Percentiles rank a stretch among this genome's conserved stretches.
Evolutionary conservation across 2,888 invertebrate species (phyloP).

Genomic region (Crepidodera aurea): DNA sequence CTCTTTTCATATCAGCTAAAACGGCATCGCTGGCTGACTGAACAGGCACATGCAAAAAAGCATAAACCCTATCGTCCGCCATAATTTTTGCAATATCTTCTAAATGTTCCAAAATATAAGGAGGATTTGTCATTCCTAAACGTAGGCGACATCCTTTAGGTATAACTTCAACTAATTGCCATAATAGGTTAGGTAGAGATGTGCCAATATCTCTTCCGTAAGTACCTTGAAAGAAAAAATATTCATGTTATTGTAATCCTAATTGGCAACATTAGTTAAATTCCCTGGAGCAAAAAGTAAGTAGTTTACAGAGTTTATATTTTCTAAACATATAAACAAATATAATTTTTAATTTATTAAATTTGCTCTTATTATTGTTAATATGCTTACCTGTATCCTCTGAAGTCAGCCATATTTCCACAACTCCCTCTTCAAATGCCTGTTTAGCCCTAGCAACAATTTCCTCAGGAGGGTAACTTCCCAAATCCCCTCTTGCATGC

Average conservation of each 20-base stretch:
- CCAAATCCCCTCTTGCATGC: conserved; percentile 95
- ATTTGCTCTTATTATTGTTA: too few species aligned
- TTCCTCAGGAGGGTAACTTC: conserved; percentile 89
- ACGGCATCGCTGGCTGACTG: conserved; percentile 98
- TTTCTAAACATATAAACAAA: too few species aligned
- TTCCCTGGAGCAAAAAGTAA: too few species aligned
- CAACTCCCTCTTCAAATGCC: conserved; percentile 90
- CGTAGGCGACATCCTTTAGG: conserved; percentile 81
- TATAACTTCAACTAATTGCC: conserved; percentile 81
- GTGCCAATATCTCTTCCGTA: conserved; percentile 95
- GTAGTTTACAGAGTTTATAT: too few species aligned
- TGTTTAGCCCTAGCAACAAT: conserved; percentile 87
- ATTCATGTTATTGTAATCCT: not conserved
- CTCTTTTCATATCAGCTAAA: conserved; percentile 93
- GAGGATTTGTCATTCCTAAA: conserved; percentile 98
- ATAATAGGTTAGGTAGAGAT: conserved; percentile 85
- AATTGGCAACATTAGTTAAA: too few species aligned
- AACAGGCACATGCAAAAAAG: conserved; percentile 96
- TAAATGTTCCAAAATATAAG: conserved; percentile 95
- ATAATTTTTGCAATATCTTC: conserved; percentile 89
- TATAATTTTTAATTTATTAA: too few species aligned
- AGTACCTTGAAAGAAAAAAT: conserved; percentile 65
- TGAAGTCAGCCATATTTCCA: conserved; percentile 97
- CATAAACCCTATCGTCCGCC: conserved; percentile 88
- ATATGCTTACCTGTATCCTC: conserved; percentile 84